phyloP scores from a whole-genome alignment of 2,888 invertebrate genomes.

The Athalia circularis region DNA sequence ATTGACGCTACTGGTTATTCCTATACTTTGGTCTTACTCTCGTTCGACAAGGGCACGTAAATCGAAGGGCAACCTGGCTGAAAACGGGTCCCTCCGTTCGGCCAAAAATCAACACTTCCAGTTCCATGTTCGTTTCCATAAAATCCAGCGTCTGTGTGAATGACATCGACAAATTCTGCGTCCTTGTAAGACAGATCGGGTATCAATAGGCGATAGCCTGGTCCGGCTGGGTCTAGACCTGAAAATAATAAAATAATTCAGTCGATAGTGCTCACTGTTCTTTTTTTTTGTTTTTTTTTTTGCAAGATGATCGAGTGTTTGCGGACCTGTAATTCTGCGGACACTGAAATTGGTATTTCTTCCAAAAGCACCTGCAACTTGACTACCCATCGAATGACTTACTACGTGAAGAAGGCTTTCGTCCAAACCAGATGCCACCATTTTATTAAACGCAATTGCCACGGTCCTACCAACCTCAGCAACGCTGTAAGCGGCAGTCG shows the following conservation, averaged over 20 bases:
- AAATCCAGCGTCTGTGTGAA: constrained; percentile 75
- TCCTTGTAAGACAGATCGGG: constrained; percentile 65
- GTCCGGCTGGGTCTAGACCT: constrained; percentile 76
- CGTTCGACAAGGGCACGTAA: not conserved
- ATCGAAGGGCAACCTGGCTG: constrained; percentile 3
- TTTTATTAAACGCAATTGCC: constrained; percentile 56
- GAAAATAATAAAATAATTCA: constrained; percentile 52
- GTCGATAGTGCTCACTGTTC: too few relatives aligned
- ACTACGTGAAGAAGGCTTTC: constrained; percentile 59
- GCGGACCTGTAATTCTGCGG: constrained; percentile 61
- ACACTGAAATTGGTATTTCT: constrained; percentile 54
- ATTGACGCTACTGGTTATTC: too few relatives aligned
- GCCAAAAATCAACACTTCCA: constrained; percentile 75
- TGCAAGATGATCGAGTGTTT: not conserved
- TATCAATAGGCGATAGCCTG: constrained; percentile 72
- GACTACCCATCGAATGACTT: constrained; percentile 65
- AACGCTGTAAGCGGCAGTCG: constrained; percentile 57
- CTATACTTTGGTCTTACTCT: not conserved
- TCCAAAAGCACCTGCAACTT: constrained; percentile 59
- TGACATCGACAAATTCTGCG: constrained; percentile 75
- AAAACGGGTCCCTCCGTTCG: constrained; percentile 66
- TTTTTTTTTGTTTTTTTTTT: not conserved
- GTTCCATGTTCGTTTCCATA: constrained; percentile 69
- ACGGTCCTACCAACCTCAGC: constrained; percentile 55
- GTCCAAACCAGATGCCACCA: constrained; percentile 56